Base-by-base conservation (phyloP, 2,888 invertebrate genomes). In the Pollenia labialis region DNA sequence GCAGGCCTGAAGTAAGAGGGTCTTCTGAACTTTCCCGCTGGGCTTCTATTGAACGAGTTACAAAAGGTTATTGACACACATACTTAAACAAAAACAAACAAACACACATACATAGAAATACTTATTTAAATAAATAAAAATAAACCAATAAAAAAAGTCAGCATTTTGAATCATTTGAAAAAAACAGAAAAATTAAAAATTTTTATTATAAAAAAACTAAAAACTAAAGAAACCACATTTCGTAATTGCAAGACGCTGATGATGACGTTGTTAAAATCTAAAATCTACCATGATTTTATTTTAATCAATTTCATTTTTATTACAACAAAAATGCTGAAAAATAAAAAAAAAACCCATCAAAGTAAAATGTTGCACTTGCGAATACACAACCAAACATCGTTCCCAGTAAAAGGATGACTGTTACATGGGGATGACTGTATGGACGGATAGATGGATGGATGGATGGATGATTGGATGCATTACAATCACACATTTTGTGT, bases 241-340 rank as follows among this genome's bases (percentile, higher is more conserved):
- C 42, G 54, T 54, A 66, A 32, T 48, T 40, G 48, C 23, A 10
- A 68, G 56, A 48, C 46, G 56, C 16, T 44, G 66, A 58, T 16
- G 69, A 62, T 71, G 71, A 46, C 14, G 23, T 12, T n/a, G 44
- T 52, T 50, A 62, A 54, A 54, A 66, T 56, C 72, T 72, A 58
- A 81, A 82, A 69, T 68, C 75, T 76, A 68, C 75, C 68, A 82
- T 60, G 58, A 82, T 75, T 82, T 82, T 75, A 75, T 76, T 82
- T 82, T 75, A 75, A 82, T 75, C 74, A 82, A 75, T 75, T 82
- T 82, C 12, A 69, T 60, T 75, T 81, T 82, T 82, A 68, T 69
- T 60, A 69, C 75, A 52, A 69, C 9, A 81, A 4, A 60, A 60
- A 11, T 16, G 54, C 42, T 1, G 9, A 23, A 54, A 14, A 10